These are phyloP conservation scores for Poeciliopsis occidentalis DNA, from an alignment of 2,113 vertebrate genomes.

Conservation along the genomic window DNA sequence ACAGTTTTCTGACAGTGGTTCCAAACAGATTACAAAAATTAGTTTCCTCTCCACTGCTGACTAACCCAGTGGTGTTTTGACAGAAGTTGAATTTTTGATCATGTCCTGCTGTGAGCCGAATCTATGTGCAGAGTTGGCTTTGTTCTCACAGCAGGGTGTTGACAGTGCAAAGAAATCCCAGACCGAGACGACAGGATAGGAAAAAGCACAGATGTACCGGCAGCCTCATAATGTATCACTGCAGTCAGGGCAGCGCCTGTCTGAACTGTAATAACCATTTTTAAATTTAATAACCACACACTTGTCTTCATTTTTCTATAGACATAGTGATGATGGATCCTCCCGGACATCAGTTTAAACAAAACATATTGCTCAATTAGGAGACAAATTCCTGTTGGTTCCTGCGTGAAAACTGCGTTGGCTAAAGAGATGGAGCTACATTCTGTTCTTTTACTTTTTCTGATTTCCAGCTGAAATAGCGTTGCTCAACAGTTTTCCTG, in stretches of 20 bases:
- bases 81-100: slow-evolving; percentile 33
- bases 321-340: background rate
- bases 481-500: too few relatives aligned
- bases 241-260: slow-evolving; percentile 18
- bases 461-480: too few relatives aligned
- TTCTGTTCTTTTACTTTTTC: too few relatives aligned
- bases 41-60: slow-evolving; percentile 26
- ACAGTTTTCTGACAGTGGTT: slow-evolving; percentile 32
- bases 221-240: slow-evolving; percentile 7
- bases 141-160: slow-evolving; percentile 54
- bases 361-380: background rate
- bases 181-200: slow-evolving; percentile 23
- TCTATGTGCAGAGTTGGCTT: slow-evolving; percentile 51
- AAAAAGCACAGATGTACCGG: slow-evolving; percentile 40
- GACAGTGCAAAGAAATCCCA: slow-evolving; percentile 43
- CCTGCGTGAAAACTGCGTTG: too few relatives aligned
- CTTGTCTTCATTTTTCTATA: background rate
- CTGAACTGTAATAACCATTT: slow-evolving; percentile 9
- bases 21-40: slow-evolving; percentile 35
- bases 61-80: slow-evolving; percentile 40
- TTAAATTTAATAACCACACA: background rate
- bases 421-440: too few relatives aligned
- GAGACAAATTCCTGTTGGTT: background rate
- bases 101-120: slow-evolving; percentile 59
- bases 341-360: too few relatives aligned